Evolutionary conservation across 2,888 invertebrate species (phyloP).

Genomic region (Teleogryllus oceanicus): DNA sequence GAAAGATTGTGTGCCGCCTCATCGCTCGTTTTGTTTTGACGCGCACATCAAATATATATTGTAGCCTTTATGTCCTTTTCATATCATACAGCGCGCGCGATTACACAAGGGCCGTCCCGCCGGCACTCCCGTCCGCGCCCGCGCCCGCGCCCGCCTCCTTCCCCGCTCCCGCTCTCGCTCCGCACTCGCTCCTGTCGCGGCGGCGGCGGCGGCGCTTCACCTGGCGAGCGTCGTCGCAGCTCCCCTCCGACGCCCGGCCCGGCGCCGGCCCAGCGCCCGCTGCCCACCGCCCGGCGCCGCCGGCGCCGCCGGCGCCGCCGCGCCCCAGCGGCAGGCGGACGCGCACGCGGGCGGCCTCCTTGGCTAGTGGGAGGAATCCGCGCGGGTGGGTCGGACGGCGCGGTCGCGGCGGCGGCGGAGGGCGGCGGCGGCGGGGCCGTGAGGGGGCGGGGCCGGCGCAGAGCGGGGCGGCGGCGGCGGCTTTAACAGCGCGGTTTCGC

Average conservation of each 20-base stretch:
- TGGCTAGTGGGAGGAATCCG: too few relatives aligned
- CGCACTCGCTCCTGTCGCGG: neutral
- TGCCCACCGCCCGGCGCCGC: too few relatives aligned
- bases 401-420: neutral
- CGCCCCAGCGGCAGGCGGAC: too few relatives aligned
- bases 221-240: neutral
- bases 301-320: too few relatives aligned
- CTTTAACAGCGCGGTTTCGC: neutral
- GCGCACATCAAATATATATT: slow-evolving; percentile 1
- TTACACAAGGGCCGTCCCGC: slow-evolving; percentile 2
- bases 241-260: too few relatives aligned
- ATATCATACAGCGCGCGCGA: neutral
- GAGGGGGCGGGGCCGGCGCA: neutral
- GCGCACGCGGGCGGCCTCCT: too few relatives aligned
- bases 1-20: slow-evolving; percentile 11
- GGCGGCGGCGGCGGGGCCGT: neutral
- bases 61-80: slow-evolving; percentile 18
- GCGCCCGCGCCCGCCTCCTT: too few relatives aligned
- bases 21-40: slow-evolving; percentile 3
- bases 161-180: too few relatives aligned
- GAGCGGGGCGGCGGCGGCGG: neutral
- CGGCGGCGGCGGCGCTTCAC: neutral
- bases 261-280: too few relatives aligned
- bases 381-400: too few relatives aligned
- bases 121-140: neutral